phyloP scores from a whole-genome alignment of 2,113 vertebrate genomes.

The Natator depressus region DNA sequence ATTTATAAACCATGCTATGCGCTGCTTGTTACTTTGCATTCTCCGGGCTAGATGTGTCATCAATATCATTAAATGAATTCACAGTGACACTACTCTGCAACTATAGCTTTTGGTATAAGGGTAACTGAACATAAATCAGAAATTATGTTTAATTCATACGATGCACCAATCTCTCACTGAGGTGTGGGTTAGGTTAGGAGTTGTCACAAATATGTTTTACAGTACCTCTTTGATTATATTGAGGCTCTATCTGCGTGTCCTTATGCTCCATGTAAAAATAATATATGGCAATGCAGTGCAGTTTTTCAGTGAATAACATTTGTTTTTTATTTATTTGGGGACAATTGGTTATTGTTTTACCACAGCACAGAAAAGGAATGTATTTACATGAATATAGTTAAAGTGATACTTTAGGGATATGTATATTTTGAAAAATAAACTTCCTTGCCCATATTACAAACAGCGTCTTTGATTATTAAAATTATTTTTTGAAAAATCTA shows the following conservation, averaged over 20 bases:
- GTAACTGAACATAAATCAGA: conserved; percentile 81
- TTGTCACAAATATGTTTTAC: conserved; percentile 81
- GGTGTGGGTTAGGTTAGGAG: conserved; percentile 70
- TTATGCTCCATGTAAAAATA: conserved; percentile 63
- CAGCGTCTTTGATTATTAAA: not conserved
- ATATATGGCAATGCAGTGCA: conserved; percentile 55
- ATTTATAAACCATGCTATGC: conserved; percentile 75
- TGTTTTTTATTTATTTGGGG: conserved; percentile 70
- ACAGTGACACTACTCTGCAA: conserved; percentile 79
- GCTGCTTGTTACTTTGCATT: conserved; percentile 72
- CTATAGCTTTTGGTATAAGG: conserved; percentile 78
- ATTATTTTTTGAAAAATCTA: conserved; percentile 18
- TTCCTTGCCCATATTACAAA: conserved; percentile 14
- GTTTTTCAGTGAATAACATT: conserved; percentile 70
- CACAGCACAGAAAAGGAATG: conserved; percentile 20
- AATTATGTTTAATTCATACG: conserved; percentile 85
- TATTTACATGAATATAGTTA: conserved; percentile 63
- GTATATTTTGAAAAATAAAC: conserved; percentile 35
- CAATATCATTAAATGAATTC: conserved; percentile 83
- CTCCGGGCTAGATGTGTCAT: conserved; percentile 74
- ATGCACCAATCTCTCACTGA: conserved; percentile 77
- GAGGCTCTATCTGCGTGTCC: conserved; percentile 42
- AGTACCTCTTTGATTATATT: conserved; percentile 77
- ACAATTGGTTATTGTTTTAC: conserved; percentile 66
- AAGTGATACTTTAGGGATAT: conserved; percentile 40